Evolutionary conservation across 2,113 vertebrate species (phyloP).

Genomic region (Alligator mississippiensis): DNA sequence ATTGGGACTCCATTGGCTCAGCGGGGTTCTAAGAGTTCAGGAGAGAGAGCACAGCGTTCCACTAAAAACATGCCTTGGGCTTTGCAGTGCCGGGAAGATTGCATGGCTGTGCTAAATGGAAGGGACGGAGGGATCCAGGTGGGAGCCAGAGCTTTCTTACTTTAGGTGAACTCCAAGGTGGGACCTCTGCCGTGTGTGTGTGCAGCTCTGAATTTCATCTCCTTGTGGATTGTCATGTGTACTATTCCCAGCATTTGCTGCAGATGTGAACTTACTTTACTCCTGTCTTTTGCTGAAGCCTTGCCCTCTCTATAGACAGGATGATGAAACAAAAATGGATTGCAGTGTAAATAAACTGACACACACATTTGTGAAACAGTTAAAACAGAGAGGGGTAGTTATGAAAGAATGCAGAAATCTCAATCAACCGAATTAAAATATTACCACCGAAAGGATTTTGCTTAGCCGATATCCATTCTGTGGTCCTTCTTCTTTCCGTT

Average conservation of each 20-base stretch:
- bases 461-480: not conserved
- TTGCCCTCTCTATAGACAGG: not conserved
- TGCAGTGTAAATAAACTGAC: not conserved
- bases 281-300: slow-evolving; percentile 5
- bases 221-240: slow-evolving; percentile 57
- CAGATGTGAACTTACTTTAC: slow-evolving; percentile 64
- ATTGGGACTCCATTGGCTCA: slow-evolving; percentile 80
- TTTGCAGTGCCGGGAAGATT: slow-evolving; percentile 66
- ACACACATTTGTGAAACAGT: too few relatives aligned
- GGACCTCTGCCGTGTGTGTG: slow-evolving; percentile 53
- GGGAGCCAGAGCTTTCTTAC: slow-evolving; percentile 18
- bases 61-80: slow-evolving; percentile 66
- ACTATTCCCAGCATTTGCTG: slow-evolving; percentile 57
- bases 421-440: not conserved
- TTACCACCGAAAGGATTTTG: not conserved
- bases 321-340: slow-evolving; percentile 31
- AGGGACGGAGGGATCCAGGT: slow-evolving; percentile 67
- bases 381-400: not conserved
- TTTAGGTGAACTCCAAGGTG: slow-evolving; percentile 72
- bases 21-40: slow-evolving; percentile 73
- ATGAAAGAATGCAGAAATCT: not conserved
- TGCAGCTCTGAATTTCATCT: slow-evolving; percentile 66
- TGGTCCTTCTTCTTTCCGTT: not conserved
- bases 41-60: slow-evolving; percentile 60
- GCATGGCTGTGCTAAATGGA: slow-evolving; percentile 68